Evolutionary conservation across 2,113 vertebrate species (phyloP).

Genomic region (Misgurnus mizolepis): DNA sequence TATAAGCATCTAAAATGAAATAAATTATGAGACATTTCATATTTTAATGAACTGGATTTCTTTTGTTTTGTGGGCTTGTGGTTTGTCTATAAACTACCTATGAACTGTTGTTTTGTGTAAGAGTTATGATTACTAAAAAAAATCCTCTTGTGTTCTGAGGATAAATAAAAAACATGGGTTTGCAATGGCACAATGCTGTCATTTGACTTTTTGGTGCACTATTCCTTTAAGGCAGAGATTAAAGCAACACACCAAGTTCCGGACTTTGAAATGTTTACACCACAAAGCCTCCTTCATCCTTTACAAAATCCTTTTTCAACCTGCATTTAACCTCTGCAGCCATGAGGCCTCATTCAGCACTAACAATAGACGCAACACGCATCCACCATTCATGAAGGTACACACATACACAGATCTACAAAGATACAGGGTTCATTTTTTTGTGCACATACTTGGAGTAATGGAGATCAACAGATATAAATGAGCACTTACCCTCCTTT

Average conservation of each 20-base stretch:
- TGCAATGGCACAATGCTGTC: background rate
- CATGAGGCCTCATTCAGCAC: slow-evolving; percentile 15
- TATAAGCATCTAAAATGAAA: no score
- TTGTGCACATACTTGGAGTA: background rate
- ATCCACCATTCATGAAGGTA: slow-evolving; percentile 39
- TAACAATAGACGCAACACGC: slow-evolving; percentile 43
- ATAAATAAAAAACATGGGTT: no score
- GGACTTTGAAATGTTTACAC: background rate
- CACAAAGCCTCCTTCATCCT: slow-evolving; percentile 21
- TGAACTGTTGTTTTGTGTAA: no score
- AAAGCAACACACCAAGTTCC: background rate
- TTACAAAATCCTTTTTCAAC: slow-evolving; percentile 10
- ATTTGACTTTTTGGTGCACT: background rate
- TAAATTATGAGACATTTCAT: no score
- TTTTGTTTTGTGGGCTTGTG: no score
- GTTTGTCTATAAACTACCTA: no score
- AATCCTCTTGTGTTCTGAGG: no score
- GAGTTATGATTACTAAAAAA: no score
- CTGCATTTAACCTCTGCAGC: slow-evolving; percentile 5
- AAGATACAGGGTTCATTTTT: background rate
- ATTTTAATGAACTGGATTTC: no score
- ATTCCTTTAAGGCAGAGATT: background rate
- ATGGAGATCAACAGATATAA: background rate
- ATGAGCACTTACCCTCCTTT: slow-evolving; percentile 73
- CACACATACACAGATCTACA: background rate